Percentiles rank a stretch among this genome's conserved stretches.
phyloP scores from a whole-genome alignment of 2,888 invertebrate genomes.

The Polylopha cassiicola region DNA sequence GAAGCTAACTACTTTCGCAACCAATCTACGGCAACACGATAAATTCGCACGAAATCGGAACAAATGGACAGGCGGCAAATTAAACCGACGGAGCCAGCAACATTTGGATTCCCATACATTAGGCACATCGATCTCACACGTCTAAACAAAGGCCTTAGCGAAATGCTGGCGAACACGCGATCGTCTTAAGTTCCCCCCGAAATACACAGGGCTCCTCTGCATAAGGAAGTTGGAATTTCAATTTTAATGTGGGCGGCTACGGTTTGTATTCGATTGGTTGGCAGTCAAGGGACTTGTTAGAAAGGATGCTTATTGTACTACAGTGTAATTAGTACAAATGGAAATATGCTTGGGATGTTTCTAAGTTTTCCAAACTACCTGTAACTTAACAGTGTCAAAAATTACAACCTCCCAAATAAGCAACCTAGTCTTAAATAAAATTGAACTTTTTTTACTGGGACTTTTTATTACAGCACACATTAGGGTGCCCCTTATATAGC shows the following conservation, averaged over 20 bases:
- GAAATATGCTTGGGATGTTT: constrained; percentile 3
- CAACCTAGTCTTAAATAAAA: no score
- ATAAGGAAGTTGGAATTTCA: not conserved
- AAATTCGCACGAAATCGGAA: constrained; percentile 72
- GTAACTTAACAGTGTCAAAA: no score
- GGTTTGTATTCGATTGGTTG: constrained; percentile 13
- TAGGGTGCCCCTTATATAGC: no score
- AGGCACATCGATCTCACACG: constrained; percentile 72
- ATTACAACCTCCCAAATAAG: no score
- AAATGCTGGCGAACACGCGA: constrained; percentile 68
- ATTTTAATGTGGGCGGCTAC: constrained; percentile 4
- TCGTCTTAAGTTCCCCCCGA: constrained; percentile 50
- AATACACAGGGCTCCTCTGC: constrained; percentile 25
- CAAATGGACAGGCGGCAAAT: constrained; percentile 74
- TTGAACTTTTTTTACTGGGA: no score
- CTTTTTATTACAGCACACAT: no score
- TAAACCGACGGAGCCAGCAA: constrained; percentile 57
- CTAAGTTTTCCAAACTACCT: not conserved
- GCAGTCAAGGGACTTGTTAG: constrained; percentile 18
- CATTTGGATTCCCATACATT: constrained; percentile 71
- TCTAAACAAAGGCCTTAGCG: constrained; percentile 62
- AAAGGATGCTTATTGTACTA: constrained; percentile 11
- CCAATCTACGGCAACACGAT: constrained; percentile 58
- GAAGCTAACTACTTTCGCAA: constrained; percentile 26
- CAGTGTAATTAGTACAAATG: constrained; percentile 14